Evolutionary conservation across 2,888 invertebrate genomes (phyloP), one percentile per base, ranked within the genome.

Genomic region (Meandrusa payeni): DNA sequence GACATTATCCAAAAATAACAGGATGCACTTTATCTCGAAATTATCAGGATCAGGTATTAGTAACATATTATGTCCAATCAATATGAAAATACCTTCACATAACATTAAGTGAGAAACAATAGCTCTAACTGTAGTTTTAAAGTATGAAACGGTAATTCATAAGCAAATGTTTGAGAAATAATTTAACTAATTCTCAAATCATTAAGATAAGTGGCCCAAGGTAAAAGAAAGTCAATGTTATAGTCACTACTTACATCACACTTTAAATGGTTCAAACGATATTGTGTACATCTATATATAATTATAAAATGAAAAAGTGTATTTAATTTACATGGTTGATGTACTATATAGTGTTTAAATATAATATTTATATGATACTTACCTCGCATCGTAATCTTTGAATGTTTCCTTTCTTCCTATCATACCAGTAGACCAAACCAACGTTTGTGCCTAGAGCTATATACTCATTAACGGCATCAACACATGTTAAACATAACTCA

Each of bases 341-440:
- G n/a, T n/a, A n/a, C n/a, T n/a, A n/a, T n/a, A n/a, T n/a, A n/a
- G n/a, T n/a, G n/a, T n/a, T n/a, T n/a, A n/a, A n/a, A n/a, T n/a
- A n/a, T n/a, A 27, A 27, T 10, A n/a, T 3, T n/a, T 13, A 26
- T 10, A 26, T 11, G 3, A 13, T 13, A 39, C 79, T 77, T 88
- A 96, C 97, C 91, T 96, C 95, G 60, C 94, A 93, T 67, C 93
- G 88, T 1, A 97, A 80, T 58, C 93, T 91, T 64, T 96, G 94
- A 50, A 97, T 88, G 54, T 93, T 92, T 36, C 92, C 93, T 26
- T 91, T 93, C 51, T 91, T 91, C 48, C 97, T 89, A 72, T 95
- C 93, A 70, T 93, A 96, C 94, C 97, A 95, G 72, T 95, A 97
- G 13, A 96, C 92, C 40, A 95, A 82, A 1, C 97, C 97, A 9